phyloP scores from a whole-genome alignment of 2,797 vertebrate species.

The Clarias fuscus region DNA sequence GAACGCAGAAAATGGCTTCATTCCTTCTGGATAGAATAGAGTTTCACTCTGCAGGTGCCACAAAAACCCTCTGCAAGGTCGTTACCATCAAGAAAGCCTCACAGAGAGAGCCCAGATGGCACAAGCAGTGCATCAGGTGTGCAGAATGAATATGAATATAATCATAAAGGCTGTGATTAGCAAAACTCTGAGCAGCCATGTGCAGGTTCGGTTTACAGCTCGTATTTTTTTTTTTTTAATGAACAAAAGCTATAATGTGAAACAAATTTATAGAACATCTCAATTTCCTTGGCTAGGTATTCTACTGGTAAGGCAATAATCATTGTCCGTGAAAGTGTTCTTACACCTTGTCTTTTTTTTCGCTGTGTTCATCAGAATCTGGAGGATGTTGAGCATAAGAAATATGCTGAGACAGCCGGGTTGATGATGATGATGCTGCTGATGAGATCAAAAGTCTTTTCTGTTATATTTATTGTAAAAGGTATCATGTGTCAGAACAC shows the following conservation, averaged over 20 bases:
- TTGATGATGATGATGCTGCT: background rate
- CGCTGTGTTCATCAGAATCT: conserved; percentile 28
- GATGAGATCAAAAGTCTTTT: background rate
- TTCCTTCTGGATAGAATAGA: background rate
- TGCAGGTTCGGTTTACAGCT: background rate
- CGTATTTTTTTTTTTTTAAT: background rate
- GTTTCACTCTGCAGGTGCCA: background rate
- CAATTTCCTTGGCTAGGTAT: background rate
- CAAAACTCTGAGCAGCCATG: background rate
- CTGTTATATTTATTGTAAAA: conserved; percentile 13
- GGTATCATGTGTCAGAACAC: background rate
- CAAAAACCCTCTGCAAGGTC: conserved; percentile 62
- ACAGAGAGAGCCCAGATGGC: conserved; percentile 42
- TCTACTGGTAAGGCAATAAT: background rate
- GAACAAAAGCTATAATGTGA: conserved; percentile 6
- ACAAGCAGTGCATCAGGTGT: conserved; percentile 25
- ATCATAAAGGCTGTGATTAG: conserved; percentile 8
- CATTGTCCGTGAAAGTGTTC: background rate
- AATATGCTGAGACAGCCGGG: conserved; percentile 5
- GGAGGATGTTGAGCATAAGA: background rate
- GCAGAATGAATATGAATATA: conserved; percentile 16
- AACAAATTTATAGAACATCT: conserved; percentile 1
- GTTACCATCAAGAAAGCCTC: conserved; percentile 55
- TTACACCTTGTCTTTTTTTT: conserved; percentile 1
- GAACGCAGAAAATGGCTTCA: conserved; percentile 2